Evolutionary conservation across 1,140 invertebrate species (phyloP).

Genomic region (Trichomalopsis sarcophagae): DNA sequence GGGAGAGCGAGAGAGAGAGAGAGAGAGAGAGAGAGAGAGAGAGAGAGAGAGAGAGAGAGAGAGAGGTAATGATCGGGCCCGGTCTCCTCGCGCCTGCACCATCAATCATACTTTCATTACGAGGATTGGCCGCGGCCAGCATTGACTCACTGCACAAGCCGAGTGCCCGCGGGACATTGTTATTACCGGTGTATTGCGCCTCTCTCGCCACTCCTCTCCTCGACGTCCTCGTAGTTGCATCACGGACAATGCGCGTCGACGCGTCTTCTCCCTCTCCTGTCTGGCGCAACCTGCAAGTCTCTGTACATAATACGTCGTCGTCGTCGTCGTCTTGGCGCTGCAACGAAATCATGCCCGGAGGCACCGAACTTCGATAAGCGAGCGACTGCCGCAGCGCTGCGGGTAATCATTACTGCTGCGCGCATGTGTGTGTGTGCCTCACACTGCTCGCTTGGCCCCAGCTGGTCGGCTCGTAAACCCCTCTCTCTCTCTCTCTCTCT

Average conservation of each 20-base stretch:
- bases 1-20: neutral
- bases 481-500: neutral
- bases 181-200: slow-evolving; percentile 65
- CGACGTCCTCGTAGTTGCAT: neutral
- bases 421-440: neutral
- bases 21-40: slow-evolving; percentile 40
- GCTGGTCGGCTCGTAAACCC: slow-evolving; percentile 20
- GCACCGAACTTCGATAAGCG: neutral
- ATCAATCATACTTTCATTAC: slow-evolving; percentile 76
- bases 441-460: neutral
- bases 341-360: slow-evolving; percentile 7
- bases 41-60: neutral
- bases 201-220: slow-evolving; percentile 51
- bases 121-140: slow-evolving; percentile 68
- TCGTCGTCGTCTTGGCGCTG: neutral
- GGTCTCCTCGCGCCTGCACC: slow-evolving; percentile 60
- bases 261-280: neutral
- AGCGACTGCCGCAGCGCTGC: neutral
- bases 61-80: slow-evolving; percentile 67
- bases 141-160: slow-evolving; percentile 56
- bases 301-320: neutral
- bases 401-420: slow-evolving; percentile 31
- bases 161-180: slow-evolving; percentile 67
- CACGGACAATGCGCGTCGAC: slow-evolving; percentile 7
- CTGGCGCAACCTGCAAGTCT: neutral